A percentile compares a stretch with the other conserved stretches of the same genome.
phyloP scores from a whole-genome alignment of 2,797 vertebrate genomes.

The Selene dorsalis region DNA sequence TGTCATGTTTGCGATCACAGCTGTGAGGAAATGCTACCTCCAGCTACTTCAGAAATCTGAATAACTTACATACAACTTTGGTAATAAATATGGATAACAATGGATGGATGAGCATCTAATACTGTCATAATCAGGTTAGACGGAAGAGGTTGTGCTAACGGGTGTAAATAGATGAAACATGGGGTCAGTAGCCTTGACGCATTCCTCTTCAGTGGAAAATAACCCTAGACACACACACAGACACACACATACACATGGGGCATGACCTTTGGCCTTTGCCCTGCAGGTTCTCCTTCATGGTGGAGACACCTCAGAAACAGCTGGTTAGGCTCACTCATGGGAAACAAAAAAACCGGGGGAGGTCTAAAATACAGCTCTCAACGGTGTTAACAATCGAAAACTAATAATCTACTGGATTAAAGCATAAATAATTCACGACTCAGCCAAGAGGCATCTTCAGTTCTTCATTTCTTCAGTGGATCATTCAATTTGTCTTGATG shows the following conservation, averaged over 20 bases:
- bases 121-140: slow-evolving; percentile 16
- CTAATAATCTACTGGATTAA: neutral
- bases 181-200: slow-evolving; percentile 71
- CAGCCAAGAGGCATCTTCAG: slow-evolving; percentile 1
- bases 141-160: slow-evolving; percentile 45
- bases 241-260: slow-evolving; percentile 39
- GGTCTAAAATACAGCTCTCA: neutral
- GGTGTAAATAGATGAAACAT: slow-evolving; percentile 60
- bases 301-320: slow-evolving; percentile 54
- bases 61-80: neutral
- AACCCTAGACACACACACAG: slow-evolving; percentile 49
- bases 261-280: slow-evolving; percentile 48
- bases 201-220: slow-evolving; percentile 69
- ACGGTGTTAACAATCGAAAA: neutral
- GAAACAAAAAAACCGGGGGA: slow-evolving; percentile 29
- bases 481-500: neutral
- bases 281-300: slow-evolving; percentile 52
- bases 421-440: neutral
- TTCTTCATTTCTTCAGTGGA: neutral
- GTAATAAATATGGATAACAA: neutral
- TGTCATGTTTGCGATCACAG: neutral
- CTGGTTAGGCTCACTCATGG: slow-evolving; percentile 40
- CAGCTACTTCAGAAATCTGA: neutral
- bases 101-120: neutral
- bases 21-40: neutral